Conservation (phyloP, 2,113 vertebrate genomes). For the Rhagologus leucostigma region DNA sequence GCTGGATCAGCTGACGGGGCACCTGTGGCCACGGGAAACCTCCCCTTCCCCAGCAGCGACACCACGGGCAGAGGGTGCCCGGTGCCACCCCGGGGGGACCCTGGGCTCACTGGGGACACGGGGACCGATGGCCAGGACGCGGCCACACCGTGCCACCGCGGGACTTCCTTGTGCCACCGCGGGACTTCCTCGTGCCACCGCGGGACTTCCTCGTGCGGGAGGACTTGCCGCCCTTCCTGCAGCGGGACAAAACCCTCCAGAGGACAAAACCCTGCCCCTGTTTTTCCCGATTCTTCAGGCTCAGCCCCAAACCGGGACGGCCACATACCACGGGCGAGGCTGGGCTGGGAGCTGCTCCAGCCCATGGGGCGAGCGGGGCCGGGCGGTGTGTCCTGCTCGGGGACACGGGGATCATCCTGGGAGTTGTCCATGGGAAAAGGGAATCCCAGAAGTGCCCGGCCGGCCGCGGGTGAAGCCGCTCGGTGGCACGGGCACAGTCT, state of each 20-base stretch:
- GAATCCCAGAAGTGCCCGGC: background rate
- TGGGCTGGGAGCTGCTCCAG: background rate
- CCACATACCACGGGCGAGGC: background rate
- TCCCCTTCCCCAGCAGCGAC: accelerated
- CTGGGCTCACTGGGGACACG: background rate
- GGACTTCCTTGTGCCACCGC: background rate
- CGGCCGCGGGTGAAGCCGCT: accelerated
- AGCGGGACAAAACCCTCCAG: background rate
- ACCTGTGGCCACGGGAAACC: accelerated
- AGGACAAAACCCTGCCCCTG: background rate
- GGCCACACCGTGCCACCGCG: accelerated
- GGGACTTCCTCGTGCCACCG: background rate
- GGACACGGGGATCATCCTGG: accelerated
- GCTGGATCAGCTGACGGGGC: background rate
- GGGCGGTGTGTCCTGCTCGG: accelerated
- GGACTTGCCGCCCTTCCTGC: background rate
- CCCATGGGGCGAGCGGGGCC: accelerated
- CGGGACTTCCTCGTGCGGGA: background rate
- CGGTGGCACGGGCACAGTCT: accelerated
- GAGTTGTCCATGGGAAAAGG: accelerated
- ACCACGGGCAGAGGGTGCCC: background rate
- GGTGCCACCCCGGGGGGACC: accelerated
- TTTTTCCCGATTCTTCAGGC: background rate
- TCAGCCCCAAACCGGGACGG: background rate
- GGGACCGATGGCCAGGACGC: background rate